These are phyloP conservation scores for Drosophila anomelani DNA, from an alignment of 2,888 invertebrate genomes.

Conservation along the genomic window DNA sequence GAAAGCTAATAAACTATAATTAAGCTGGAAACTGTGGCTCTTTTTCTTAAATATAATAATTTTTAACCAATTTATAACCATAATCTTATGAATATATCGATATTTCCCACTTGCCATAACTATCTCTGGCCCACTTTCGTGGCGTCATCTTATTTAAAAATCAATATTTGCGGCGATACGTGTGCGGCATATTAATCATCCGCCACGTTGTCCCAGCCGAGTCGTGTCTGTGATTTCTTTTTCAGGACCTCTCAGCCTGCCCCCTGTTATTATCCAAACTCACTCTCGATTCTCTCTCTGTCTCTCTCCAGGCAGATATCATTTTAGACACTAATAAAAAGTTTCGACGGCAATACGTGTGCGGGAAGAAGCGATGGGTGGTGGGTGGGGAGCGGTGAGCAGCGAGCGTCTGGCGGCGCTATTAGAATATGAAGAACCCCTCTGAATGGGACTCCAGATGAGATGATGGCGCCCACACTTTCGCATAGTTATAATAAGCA, in stretches of 20 bases:
- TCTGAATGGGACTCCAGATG: slow-evolving; percentile 30
- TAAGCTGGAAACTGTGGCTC: not conserved
- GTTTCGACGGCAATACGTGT: slow-evolving; percentile 72
- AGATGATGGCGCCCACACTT: slow-evolving; percentile 53
- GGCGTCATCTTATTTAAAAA: slow-evolving; percentile 78
- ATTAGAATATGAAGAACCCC: slow-evolving; percentile 63
- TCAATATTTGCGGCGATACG: slow-evolving; percentile 73
- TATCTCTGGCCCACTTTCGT: slow-evolving; percentile 56
- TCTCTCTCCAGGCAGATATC: slow-evolving; percentile 21
- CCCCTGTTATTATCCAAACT: slow-evolving; percentile 12
- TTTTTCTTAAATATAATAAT: not conserved
- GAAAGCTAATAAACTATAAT: not conserved
- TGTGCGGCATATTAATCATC: slow-evolving; percentile 76
- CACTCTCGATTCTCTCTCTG: slow-evolving; percentile 3
- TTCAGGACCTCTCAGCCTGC: not conserved
- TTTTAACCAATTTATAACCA: not conserved
- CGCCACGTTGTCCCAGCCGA: slow-evolving; percentile 62
- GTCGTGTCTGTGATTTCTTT: slow-evolving; percentile 63
- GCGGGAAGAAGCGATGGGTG: slow-evolving; percentile 21
- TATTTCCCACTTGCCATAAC: not conserved
- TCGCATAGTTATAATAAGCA: slow-evolving; percentile 73
- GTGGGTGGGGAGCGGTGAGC: not conserved
- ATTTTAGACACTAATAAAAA: slow-evolving; percentile 72
- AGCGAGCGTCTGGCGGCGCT: slow-evolving; percentile 28
- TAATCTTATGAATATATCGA: not conserved